These are phyloP conservation scores for Allophyes oxyacanthae DNA, from an alignment of 2,888 invertebrate species.

Conservation along the genomic window DNA sequence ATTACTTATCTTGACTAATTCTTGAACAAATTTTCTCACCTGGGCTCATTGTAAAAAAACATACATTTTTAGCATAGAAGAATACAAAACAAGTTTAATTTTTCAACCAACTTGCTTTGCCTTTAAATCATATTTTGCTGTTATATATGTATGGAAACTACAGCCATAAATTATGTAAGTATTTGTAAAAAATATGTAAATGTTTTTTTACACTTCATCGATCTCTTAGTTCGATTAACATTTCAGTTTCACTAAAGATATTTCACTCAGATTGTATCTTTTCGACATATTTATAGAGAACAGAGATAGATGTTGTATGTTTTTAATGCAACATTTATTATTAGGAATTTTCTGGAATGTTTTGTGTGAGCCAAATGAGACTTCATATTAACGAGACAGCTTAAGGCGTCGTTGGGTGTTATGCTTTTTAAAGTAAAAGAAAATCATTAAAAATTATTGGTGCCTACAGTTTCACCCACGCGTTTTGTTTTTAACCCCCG, in stretches of 20 bases:
- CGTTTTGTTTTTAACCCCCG: too few species aligned
- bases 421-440: too few species aligned
- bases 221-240: constrained; percentile 17
- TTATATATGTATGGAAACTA: constrained; percentile 4
- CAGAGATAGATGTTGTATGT: constrained; percentile 2
- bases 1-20: too few species aligned
- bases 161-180: constrained; percentile 8
- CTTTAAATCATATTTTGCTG: background rate
- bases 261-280: constrained; percentile 22
- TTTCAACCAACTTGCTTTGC: too few species aligned
- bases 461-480: too few species aligned
- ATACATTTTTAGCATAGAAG: too few species aligned
- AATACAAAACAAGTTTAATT: too few species aligned
- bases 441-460: too few species aligned
- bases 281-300: constrained; percentile 12
- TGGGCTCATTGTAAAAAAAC: too few species aligned
- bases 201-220: constrained; percentile 5
- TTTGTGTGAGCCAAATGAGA: background rate
- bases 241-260: constrained; percentile 36
- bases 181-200: constrained; percentile 1
- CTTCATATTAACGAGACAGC: too few species aligned
- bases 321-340: constrained; percentile 13
- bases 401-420: too few species aligned
- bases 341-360: constrained; percentile 7
- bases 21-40: too few species aligned